phyloP scores from a whole-genome alignment of 2,797 vertebrate species.

The Erithacus rubecula region DNA sequence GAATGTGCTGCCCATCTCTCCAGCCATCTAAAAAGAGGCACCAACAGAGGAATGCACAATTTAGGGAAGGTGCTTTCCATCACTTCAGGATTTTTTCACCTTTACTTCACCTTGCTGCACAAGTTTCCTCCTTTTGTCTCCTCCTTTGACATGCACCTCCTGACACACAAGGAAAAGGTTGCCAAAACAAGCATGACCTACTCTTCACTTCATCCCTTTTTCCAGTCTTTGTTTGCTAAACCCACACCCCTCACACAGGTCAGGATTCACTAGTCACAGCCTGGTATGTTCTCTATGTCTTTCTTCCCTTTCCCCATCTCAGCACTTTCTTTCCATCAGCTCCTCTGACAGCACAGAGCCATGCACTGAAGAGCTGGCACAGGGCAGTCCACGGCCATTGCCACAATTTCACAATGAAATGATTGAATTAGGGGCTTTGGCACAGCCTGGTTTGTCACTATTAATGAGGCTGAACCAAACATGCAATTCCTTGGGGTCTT shows the following conservation, averaged over 20 bases:
- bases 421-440: not conserved
- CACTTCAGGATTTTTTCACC: not conserved
- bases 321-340: not conserved
- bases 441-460: not conserved
- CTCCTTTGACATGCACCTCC: not conserved
- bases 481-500: not conserved
- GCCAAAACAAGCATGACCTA: not conserved
- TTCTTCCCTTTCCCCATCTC: not conserved
- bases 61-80: not conserved
- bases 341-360: not conserved
- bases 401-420: not conserved
- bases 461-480: not conserved
- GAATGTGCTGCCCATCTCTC: not conserved
- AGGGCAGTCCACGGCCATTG: not conserved
- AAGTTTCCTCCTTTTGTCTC: not conserved
- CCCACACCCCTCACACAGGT: rapidly evolving
- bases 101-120: not conserved
- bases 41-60: not conserved
- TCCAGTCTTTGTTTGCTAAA: not conserved
- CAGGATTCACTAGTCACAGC: not conserved
- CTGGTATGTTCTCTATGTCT: rapidly evolving
- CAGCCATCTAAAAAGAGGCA: not conserved
- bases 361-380: not conserved
- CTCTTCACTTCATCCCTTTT: not conserved
- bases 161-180: not conserved